Conservation (phyloP, 2,888 invertebrate species). For the Drosophila longiperda region DNA sequence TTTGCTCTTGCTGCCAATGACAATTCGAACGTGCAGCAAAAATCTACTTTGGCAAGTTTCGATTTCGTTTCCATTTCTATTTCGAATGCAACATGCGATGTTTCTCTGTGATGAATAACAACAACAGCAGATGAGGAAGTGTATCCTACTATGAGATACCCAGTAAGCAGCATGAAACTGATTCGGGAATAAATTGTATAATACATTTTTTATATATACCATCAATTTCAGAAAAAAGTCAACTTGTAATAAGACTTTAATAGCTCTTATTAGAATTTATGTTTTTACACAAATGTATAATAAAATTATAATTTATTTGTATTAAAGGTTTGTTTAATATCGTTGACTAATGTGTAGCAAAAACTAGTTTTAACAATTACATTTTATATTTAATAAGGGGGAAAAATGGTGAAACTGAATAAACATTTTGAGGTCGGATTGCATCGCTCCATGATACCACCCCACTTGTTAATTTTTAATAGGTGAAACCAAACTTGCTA, state of each 20-base stretch:
- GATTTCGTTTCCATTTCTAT: conserved; percentile 50
- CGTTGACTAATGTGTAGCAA: not conserved
- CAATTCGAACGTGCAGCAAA: conserved; percentile 53
- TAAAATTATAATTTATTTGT: not conserved
- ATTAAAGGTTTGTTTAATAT: not conserved
- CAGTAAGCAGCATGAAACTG: not conserved
- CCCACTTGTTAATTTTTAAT: not conserved
- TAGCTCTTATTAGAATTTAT: too few relatives aligned
- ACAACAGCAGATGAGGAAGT: not conserved
- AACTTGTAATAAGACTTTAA: too few relatives aligned
- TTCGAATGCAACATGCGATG: conserved; percentile 66
- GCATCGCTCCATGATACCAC: conserved; percentile 3
- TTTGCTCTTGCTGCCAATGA: conserved; percentile 22
- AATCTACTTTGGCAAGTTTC: conserved; percentile 54
- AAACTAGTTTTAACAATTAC: not conserved
- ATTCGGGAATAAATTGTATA: not conserved
- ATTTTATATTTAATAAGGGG: not conserved
- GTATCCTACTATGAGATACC: not conserved
- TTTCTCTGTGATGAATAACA: conserved; percentile 19
- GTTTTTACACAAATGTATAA: too few relatives aligned
- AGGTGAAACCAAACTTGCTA: conserved; percentile 52
- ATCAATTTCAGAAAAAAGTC: not conserved
- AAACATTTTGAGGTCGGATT: not conserved
- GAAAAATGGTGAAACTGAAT: not conserved
- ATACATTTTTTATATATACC: not conserved